Base-by-base conservation (phyloP, 2,888 invertebrate species). In the Trichopria drosophilae region DNA sequence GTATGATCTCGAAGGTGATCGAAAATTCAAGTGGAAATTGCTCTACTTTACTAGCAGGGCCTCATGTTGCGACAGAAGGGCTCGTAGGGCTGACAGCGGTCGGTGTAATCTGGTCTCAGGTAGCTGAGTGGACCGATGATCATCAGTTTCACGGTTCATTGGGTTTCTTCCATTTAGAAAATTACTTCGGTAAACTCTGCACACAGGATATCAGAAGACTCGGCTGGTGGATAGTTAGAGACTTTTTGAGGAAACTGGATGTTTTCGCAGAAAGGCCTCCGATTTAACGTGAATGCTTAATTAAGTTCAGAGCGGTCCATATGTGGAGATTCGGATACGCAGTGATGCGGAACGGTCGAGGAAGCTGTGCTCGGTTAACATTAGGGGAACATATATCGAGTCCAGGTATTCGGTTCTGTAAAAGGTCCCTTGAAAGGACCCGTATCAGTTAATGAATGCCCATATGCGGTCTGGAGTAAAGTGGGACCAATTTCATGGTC, bases 1-100 rank as follows among this genome's bases (percentile, higher is more conserved):
- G n/a, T n/a, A n/a, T n/a, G n/a, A n/a, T n/a, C n/a, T n/a, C n/a
- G n/a, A n/a, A n/a, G n/a, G n/a, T n/a, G n/a, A n/a, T 6, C 16
- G 28, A 12, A 42, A 37, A 4, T 23, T 20, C 35, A 44, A 32
- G 39, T 37, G 32, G 52, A 57, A 55, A 45, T 34, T 66, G 65
- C 59, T 65, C 68, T 46, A 65, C 35, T 67, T 68, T 51, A 46
- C 19, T 60, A 67, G 57, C 67, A 67, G 67, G 66, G 50, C 19
- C 65, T 32, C 58, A 68, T 60, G 44, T 44, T 39, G 35, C 43
- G 16, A 34, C 20, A 46, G 54, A 53, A 28, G 36, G 16, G 15
- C 6, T 19, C 28, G 20, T 36, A 42, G 35, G 15, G 22, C 12
- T 36, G 10, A 18, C 16, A 31, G 10, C 24, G 23, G 10, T 5